These are phyloP conservation scores for Harmothoe impar DNA, from an alignment of 2,888 invertebrate species.

Conservation along the genomic window DNA sequence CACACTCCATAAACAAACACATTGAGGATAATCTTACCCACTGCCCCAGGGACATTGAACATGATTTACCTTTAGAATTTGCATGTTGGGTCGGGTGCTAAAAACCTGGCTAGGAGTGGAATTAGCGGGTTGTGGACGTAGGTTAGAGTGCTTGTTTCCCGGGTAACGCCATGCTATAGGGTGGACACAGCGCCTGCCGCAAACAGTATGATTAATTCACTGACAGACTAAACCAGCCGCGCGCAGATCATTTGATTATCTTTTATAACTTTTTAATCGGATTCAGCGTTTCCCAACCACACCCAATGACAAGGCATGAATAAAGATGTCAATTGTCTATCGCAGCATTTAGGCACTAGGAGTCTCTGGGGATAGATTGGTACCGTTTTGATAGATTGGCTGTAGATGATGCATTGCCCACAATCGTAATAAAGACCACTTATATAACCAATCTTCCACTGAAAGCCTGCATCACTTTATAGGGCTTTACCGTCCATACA, in stretches of 20 bases:
- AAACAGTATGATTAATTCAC: conserved; percentile 36
- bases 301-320: conserved; percentile 15
- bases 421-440: background rate
- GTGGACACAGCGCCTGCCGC: background rate
- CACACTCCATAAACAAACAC: background rate
- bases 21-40: conserved; percentile 13
- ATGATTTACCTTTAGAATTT: conserved; percentile 9
- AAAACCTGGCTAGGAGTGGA: background rate
- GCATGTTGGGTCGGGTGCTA: background rate
- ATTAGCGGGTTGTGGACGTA: background rate
- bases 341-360: background rate
- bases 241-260: conserved; percentile 28
- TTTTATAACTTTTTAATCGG: conserved; percentile 49
- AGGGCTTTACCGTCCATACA: no score
- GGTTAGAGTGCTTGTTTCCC: conserved; percentile 12
- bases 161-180: conserved; percentile 23
- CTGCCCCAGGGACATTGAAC: background rate
- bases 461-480: no score
- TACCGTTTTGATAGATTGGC: background rate
- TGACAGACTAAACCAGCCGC: no score
- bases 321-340: conserved; percentile 20
- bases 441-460: background rate
- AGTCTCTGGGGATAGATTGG: background rate
- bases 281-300: conserved; percentile 23
- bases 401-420: background rate